A percentile compares a stretch with the other conserved stretches of the same genome.
Evolutionary conservation across 35 echinoderm and acorn worm species (phyloP).

Genomic region (Hemicentrotus pulcherrimus): DNA sequence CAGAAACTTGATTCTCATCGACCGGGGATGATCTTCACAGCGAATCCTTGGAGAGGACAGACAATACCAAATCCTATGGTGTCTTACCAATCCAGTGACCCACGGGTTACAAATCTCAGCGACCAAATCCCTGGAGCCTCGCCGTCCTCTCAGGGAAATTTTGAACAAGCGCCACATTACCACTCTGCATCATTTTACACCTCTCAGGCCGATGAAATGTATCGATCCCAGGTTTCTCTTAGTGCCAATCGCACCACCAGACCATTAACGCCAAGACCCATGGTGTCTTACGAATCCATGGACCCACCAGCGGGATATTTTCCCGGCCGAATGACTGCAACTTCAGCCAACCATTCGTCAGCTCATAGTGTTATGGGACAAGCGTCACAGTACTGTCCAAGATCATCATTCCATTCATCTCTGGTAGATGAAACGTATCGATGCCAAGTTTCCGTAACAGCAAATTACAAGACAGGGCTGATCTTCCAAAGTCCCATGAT

Average conservation of each 20-base stretch:
- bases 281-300: not conserved
- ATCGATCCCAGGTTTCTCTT: not conserved
- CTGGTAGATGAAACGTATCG: not conserved
- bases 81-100: not conserved
- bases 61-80: not conserved
- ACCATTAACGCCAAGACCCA: not conserved
- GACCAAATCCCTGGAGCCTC: not conserved
- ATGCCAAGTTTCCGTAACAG: not conserved
- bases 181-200: not conserved
- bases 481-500: not conserved
- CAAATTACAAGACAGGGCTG: not conserved
- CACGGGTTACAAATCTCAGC: not conserved
- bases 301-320: not conserved
- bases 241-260: not conserved
- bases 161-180: not conserved
- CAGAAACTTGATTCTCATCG: not conserved
- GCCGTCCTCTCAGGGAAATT: not conserved
- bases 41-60: not conserved
- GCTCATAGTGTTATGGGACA: not conserved
- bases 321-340: not conserved
- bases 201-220: not conserved
- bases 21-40: not conserved
- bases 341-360: not conserved
- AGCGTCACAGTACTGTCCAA: not conserved
- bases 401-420: not conserved